phyloP scores from a whole-genome alignment of 2,888 invertebrate species.

The Watsonalla cultraria region DNA sequence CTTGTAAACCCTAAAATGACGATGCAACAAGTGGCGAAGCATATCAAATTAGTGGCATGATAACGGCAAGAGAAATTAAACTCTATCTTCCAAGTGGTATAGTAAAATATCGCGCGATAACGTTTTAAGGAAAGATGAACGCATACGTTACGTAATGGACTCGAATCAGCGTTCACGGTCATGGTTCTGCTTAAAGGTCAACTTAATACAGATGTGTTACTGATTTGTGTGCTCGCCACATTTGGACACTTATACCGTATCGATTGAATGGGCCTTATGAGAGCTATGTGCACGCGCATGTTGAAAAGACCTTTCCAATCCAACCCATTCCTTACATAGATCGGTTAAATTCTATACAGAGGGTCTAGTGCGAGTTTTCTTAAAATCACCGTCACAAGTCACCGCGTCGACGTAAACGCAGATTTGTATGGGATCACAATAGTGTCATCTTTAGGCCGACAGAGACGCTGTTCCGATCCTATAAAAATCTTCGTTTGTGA shows the following conservation, averaged over 20 bases:
- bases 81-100: slow-evolving; percentile 4
- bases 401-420: too few relatives aligned
- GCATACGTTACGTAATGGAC: slow-evolving; percentile 64
- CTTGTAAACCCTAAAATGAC: slow-evolving; percentile 36
- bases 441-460: too few relatives aligned
- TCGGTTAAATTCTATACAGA: too few relatives aligned
- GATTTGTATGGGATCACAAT: too few relatives aligned
- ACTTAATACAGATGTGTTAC: slow-evolving; percentile 14
- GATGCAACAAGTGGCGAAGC: slow-evolving; percentile 42
- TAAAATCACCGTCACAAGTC: too few relatives aligned
- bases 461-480: too few relatives aligned
- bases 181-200: slow-evolving; percentile 64
- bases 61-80: slow-evolving; percentile 3
- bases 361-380: too few relatives aligned
- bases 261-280: background rate
- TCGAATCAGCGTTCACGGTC: slow-evolving; percentile 69
- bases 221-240: background rate
- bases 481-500: too few relatives aligned
- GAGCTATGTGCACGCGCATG: too few relatives aligned
- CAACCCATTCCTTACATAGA: too few relatives aligned
- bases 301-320: too few relatives aligned
- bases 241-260: background rate
- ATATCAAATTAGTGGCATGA: slow-evolving; percentile 27
- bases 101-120: slow-evolving; percentile 9
- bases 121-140: slow-evolving; percentile 50